Evolutionary conservation across 2,888 invertebrate genomes (phyloP), one percentile per base, ranked within the genome.

Genomic region (Odontocolon sp.): DNA sequence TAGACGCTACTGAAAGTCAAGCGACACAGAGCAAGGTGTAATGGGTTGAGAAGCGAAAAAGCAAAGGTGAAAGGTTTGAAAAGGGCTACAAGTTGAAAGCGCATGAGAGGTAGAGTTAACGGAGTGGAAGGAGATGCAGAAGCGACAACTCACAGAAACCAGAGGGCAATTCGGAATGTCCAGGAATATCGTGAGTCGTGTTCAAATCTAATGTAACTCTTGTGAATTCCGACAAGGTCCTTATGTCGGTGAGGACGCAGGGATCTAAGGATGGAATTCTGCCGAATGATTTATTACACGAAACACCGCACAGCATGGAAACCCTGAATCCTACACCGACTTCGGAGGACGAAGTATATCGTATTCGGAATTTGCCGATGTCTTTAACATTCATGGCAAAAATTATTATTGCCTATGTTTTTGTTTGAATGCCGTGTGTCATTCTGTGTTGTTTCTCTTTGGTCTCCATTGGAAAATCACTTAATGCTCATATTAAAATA

Each of bases 1-100:
- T 14, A 40, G 38, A 40, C 23, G 38, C 45, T 31, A 28, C 59
- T 2, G 59, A n/a, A 61, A 21, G 31, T 45, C 45, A 47, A 63
- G 47, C 21, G 33, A 45, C 31, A 21, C 45, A 23, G n/a, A 21
- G 45, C 42, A 5, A 42, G 28, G 28, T n/a, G 40, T 5, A 31
- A 8, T 38, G 28, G 26, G 5, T 42, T 28, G 16, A 28, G 14
- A 26, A 16, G 40, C 16, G 28, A 16, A 42, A 40, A 38, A 26
- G 8, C n/a, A 11, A 31, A 8, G 28, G 16, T 14, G 40, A 36
- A 33, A 21, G 11, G 8, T 28, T 52, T 9, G 36, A 56, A 16
- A n/a, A 36, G 33, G n/a, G n/a, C n/a, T 50, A 26, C 11, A 26
- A 26, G n/a, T 1, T 3, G 11, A 31, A 54, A 3, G 16, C 26